Conservation (phyloP, 2,797 vertebrate genomes). For the Platyrinchus mystaceus region DNA sequence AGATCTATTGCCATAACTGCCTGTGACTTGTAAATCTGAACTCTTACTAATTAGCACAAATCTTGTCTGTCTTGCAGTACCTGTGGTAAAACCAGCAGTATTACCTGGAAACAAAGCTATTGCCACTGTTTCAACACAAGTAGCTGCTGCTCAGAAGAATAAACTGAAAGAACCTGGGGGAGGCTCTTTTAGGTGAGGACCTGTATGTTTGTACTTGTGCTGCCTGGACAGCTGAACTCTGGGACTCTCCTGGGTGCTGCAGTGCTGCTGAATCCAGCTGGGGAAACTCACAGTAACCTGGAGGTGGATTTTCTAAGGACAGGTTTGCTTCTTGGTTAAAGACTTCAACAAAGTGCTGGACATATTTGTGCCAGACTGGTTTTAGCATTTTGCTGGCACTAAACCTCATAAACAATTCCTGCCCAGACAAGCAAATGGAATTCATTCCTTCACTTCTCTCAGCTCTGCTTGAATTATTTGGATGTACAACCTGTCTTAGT, state of each 20-base stretch:
- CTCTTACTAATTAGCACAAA: not conserved
- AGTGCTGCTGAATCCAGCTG: not conserved
- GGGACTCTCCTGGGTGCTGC: not conserved
- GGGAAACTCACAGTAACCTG: not conserved
- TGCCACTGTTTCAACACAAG: conserved; percentile 75
- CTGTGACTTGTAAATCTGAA: not conserved
- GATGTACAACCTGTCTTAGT: not conserved
- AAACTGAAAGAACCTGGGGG: conserved; percentile 90
- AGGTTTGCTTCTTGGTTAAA: not conserved
- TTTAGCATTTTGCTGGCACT: conserved; percentile 13
- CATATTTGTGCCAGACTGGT: not conserved
- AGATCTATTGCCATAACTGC: not conserved
- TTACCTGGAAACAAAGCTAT: conserved; percentile 83
- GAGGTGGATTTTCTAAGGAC: not conserved
- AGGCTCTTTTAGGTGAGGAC: conserved; percentile 90
- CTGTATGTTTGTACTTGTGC: not conserved
- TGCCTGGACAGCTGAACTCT: not conserved
- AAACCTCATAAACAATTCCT: conserved; percentile 1
- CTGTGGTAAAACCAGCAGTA: conserved; percentile 84
- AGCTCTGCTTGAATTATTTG: not conserved
- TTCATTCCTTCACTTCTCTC: not conserved
- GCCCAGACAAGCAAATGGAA: conserved; percentile 10
- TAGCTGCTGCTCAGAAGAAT: conserved; percentile 85
- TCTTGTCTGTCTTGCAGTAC: conserved; percentile 75
- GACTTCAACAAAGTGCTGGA: not conserved